Evolutionary conservation across 2,113 vertebrate species (phyloP).

Genomic region (Hassar affinis): DNA sequence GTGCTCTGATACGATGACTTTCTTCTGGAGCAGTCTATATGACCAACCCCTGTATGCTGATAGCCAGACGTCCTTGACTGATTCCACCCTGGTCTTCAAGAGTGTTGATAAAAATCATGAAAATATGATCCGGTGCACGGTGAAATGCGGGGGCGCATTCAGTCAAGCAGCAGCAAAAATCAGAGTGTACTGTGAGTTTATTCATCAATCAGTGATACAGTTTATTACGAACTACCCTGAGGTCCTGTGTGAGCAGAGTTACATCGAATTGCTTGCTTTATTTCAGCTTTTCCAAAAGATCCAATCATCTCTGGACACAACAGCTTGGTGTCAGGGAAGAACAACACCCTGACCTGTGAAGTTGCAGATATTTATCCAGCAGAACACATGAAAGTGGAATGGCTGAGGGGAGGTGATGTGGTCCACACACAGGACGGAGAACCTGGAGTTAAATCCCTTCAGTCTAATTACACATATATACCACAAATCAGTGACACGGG

Average conservation of each 20-base stretch:
- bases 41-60: conserved; percentile 59
- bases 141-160: conserved; percentile 33
- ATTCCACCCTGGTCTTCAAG: conserved; percentile 57
- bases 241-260: not conserved
- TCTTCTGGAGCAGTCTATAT: conserved; percentile 54
- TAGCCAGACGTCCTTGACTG: fast-evolving
- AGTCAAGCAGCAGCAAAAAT: conserved; percentile 7
- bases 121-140: conserved; percentile 56
- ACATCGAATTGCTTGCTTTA: not conserved
- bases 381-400: conserved; percentile 55
- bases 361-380: conserved; percentile 56
- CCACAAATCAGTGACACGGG: conserved; percentile 45
- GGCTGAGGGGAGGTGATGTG: conserved; percentile 52
- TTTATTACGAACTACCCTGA: not conserved
- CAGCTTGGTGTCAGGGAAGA: conserved; percentile 47
- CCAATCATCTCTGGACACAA: conserved; percentile 62
- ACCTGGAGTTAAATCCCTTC: not conserved
- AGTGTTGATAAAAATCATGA: conserved; percentile 57
- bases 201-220: conserved; percentile 7
- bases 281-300: conserved; percentile 64
- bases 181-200: conserved; percentile 67
- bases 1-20: conserved; percentile 41
- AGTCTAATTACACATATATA: conserved; percentile 44
- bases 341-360: conserved; percentile 57
- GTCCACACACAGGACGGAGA: conserved; percentile 30